Conservation (phyloP, 2,797 vertebrate genomes). For the Notoglanidium macrostoma region DNA sequence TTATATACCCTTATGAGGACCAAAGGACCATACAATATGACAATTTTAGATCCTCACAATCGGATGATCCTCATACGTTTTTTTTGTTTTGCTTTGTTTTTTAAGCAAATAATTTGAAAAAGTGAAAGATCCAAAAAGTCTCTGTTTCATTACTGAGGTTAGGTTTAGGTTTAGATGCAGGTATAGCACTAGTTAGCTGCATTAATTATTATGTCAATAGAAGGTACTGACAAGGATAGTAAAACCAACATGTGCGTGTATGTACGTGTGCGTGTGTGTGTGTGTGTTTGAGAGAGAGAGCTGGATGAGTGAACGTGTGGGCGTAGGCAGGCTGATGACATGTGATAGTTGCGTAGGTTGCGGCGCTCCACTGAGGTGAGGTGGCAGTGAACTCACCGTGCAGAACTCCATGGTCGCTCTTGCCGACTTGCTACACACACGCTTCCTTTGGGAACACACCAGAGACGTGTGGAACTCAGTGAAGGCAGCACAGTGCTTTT, state of each 20-base stretch:
- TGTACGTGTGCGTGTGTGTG: neutral
- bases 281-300: neutral
- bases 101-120: too few relatives aligned
- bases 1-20: too few relatives aligned
- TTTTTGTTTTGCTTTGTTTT: too few relatives aligned
- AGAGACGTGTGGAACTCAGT: neutral
- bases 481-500: neutral
- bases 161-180: too few relatives aligned
- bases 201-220: too few relatives aligned
- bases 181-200: too few relatives aligned
- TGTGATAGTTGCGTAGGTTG: constrained; percentile 40
- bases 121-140: too few relatives aligned
- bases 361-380: neutral
- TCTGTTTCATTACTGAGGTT: too few relatives aligned
- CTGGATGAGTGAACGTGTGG: constrained; percentile 14
- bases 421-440: neutral
- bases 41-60: too few relatives aligned
- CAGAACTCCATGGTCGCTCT: constrained; percentile 12
- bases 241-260: neutral
- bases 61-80: too few relatives aligned
- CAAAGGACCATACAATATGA: too few relatives aligned
- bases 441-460: neutral
- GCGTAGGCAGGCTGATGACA: constrained; percentile 29
- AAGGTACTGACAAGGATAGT: too few relatives aligned
- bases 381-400: constrained; percentile 2